Evolutionary conservation across 1,140 invertebrate species (phyloP).

Genomic region (Drosophila azteca): DNA sequence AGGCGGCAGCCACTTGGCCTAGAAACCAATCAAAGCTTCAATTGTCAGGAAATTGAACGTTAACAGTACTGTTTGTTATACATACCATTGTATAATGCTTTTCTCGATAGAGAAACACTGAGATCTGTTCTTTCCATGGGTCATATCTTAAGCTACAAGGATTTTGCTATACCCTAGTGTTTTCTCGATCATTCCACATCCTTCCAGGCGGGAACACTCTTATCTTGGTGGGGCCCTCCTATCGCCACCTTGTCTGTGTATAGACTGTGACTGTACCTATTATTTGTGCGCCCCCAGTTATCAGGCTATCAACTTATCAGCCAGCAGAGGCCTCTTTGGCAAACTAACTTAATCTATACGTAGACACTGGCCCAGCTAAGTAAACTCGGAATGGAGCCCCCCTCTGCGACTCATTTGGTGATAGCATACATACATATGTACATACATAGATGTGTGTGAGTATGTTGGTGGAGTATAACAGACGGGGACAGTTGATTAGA

Average conservation of each 20-base stretch:
- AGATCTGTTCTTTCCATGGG: neutral
- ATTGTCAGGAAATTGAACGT: constrained; percentile 30
- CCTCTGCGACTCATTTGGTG: constrained; percentile 43
- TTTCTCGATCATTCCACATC: constrained; percentile 8
- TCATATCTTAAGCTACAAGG: neutral
- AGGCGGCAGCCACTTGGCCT: constrained; percentile 68
- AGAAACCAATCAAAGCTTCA: constrained; percentile 70
- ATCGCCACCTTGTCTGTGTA: constrained; percentile 71
- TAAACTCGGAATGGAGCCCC: constrained; percentile 60
- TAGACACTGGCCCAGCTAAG: constrained; percentile 55
- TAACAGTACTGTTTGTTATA: constrained; percentile 5
- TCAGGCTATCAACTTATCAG: constrained; percentile 63
- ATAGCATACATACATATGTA: constrained; percentile 34
- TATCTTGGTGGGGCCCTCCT: constrained; percentile 9
- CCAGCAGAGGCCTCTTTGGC: constrained; percentile 61
- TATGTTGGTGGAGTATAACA: constrained; percentile 12
- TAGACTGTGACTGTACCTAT: constrained; percentile 67
- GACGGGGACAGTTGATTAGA: constrained; percentile 63
- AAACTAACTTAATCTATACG: constrained; percentile 48
- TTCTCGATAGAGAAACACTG: too few species aligned
- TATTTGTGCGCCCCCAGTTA: constrained; percentile 43
- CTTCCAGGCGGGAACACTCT: constrained; percentile 4
- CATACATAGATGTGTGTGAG: constrained; percentile 1
- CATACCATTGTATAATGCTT: too few species aligned
- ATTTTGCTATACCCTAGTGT: neutral